Evolutionary conservation across 2,888 invertebrate genomes (phyloP).

Genomic region (Eupelmus urozonus): DNA sequence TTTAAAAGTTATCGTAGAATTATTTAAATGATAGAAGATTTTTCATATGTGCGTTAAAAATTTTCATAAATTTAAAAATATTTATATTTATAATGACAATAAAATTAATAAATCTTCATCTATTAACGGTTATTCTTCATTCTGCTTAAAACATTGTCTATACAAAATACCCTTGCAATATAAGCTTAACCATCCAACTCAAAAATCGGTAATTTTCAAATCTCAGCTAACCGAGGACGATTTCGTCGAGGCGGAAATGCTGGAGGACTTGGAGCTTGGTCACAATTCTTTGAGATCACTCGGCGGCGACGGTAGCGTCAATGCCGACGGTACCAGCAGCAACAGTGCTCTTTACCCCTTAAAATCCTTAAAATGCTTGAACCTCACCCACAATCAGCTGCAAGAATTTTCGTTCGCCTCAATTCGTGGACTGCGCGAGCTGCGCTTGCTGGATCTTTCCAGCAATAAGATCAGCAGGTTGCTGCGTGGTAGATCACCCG

Average conservation of each 20-base stretch:
- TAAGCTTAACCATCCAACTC: no score
- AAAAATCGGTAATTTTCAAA: no score
- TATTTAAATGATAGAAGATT: no score
- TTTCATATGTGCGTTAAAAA: no score
- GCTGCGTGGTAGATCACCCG: constrained; percentile 70
- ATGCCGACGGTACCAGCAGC: constrained; percentile 64
- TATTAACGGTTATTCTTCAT: no score
- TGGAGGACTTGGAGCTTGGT: constrained; percentile 85
- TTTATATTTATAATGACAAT: no score
- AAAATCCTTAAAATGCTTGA: constrained; percentile 83
- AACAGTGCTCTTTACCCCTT: constrained; percentile 84
- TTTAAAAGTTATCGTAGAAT: no score
- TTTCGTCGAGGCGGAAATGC: constrained; percentile 84
- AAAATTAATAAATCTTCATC: no score
- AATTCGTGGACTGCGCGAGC: constrained; percentile 84
- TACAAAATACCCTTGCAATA: no score
- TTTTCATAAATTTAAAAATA: no score
- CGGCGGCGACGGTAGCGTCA: constrained; percentile 66
- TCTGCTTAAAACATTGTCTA: no score
- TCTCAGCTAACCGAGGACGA: constrained; percentile 85
- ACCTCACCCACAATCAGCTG: constrained; percentile 87
- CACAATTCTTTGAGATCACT: constrained; percentile 85
- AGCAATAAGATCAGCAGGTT: constrained; percentile 84
- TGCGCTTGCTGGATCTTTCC: constrained; percentile 87
- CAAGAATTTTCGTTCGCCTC: constrained; percentile 89